phyloP scores from a whole-genome alignment of 1,140 invertebrate species.

The Drosophila mojavensis region DNA sequence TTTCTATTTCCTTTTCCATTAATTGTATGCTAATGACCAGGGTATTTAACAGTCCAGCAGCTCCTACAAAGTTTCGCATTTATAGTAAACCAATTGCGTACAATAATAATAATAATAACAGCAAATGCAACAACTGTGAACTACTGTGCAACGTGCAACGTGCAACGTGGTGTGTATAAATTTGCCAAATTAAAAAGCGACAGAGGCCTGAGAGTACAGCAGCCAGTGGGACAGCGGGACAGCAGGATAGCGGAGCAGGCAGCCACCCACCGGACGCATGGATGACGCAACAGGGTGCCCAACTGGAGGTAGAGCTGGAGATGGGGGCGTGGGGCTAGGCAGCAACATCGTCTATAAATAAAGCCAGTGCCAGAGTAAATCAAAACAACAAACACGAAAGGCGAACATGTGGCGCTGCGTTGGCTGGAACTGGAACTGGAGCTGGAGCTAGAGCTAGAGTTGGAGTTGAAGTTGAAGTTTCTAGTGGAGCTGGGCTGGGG shows the following conservation, averaged over 20 bases:
- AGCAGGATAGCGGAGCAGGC: slow-evolving; percentile 34
- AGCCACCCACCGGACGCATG: slow-evolving; percentile 74
- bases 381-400: slow-evolving; percentile 73
- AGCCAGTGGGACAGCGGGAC: neutral
- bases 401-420: slow-evolving; percentile 63
- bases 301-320: neutral
- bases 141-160: slow-evolving; percentile 62
- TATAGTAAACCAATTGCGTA: slow-evolving; percentile 42
- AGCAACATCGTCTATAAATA: slow-evolving; percentile 70
- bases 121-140: slow-evolving; percentile 41
- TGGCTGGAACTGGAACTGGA: slow-evolving; percentile 14
- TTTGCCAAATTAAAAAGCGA: slow-evolving; percentile 78
- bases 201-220: slow-evolving; percentile 32
- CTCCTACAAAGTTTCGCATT: neutral
- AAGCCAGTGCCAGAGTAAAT: slow-evolving; percentile 71
- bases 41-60: slow-evolving; percentile 15
- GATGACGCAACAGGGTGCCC: slow-evolving; percentile 77
- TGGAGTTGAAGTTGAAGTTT: neutral
- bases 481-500: neutral
- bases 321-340: neutral
- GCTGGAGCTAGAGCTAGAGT: neutral
- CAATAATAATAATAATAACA: slow-evolving; percentile 13
- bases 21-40: neutral
- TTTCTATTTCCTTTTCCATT: too few species aligned
- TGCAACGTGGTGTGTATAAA: slow-evolving; percentile 72